Base-by-base conservation (phyloP, 2,888 invertebrate species). In the Coecobrya sp. region DNA sequence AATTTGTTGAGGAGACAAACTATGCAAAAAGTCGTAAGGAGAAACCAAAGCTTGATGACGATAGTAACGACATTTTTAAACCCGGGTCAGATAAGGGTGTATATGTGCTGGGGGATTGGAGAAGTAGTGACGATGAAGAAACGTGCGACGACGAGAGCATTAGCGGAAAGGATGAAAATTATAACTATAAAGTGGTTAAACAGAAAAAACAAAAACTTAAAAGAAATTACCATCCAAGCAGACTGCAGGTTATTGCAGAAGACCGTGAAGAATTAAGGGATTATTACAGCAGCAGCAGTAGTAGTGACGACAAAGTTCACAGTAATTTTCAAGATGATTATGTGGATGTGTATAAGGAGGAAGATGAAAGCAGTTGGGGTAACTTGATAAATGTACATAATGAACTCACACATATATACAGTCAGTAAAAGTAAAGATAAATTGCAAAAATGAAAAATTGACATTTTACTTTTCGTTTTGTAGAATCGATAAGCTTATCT, bases 301-400 rank as follows among this genome's bases (percentile, higher is more conserved):
- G 16, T 68, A 8, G 16, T 13, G 30, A 27, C 0, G 65, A 65
- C 0, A 16, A 65, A 11, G 11, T 25, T 11, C 16, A 36, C 13
- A 70, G 36, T 16, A 36, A 70, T 27, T 13, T 10, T 65, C 7
- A 30, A 1, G 25, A 8, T 25, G 62, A n/a, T 4, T 16, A 30
- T 25, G 3, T 30, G 30, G 8, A 42, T 7, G 70, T 42, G 30
- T 7, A 76, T 11, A 42, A 13, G 13, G 49, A 49, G 16, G 76
- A 49, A 13, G 76, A 76, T 22, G 76, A 79, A 16, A 52, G 49
- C 27, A 27, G 27, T 79, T 79, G 79, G 79, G 79, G 79, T 79
- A 79, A 79, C n/a, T 16, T 30, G 55, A 52, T 36, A 36, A 36
- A 36, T 4, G 36, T 36, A n/a, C n/a, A n/a, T n/a, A n/a, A n/a